phyloP scores from a whole-genome alignment of 2,113 vertebrate species.

The Callorhinus ursinus region DNA sequence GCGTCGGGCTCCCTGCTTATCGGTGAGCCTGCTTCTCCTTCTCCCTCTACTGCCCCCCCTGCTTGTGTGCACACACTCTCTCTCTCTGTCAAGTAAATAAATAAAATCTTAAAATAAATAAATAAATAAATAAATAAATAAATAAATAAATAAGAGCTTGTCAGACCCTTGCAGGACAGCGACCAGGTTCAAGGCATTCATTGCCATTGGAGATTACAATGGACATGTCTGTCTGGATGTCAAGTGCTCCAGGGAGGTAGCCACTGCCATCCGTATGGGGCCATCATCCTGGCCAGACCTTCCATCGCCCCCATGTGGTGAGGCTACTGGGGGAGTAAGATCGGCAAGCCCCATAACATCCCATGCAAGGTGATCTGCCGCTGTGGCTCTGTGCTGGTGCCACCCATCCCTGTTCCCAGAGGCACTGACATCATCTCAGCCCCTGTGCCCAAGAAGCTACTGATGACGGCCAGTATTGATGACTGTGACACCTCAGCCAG shows the following conservation, averaged over 20 bases:
- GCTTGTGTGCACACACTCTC: too few relatives aligned
- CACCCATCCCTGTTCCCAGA: background rate
- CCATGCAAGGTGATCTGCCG: background rate
- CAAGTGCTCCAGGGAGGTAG: background rate
- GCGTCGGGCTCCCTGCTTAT: too few relatives aligned
- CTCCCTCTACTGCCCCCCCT: too few relatives aligned
- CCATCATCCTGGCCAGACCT: background rate
- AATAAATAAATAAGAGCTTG: background rate
- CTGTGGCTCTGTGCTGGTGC: background rate
- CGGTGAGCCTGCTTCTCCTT: too few relatives aligned
- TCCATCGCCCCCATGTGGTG: accelerated
- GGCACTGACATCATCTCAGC: background rate
- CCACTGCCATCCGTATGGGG: background rate
- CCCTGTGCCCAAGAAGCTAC: background rate
- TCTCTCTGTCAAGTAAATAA: too few relatives aligned
- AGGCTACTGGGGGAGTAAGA: background rate
- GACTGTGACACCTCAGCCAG: background rate
- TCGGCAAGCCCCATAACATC: too few relatives aligned
- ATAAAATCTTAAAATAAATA: too few relatives aligned
- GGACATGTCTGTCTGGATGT: background rate
- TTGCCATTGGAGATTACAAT: background rate
- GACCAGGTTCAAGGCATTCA: background rate
- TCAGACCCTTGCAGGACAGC: background rate
- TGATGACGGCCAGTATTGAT: background rate
- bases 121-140: too few relatives aligned